phyloP scores from a whole-genome alignment of 1,140 invertebrate species.

The Cydia strobilella region DNA sequence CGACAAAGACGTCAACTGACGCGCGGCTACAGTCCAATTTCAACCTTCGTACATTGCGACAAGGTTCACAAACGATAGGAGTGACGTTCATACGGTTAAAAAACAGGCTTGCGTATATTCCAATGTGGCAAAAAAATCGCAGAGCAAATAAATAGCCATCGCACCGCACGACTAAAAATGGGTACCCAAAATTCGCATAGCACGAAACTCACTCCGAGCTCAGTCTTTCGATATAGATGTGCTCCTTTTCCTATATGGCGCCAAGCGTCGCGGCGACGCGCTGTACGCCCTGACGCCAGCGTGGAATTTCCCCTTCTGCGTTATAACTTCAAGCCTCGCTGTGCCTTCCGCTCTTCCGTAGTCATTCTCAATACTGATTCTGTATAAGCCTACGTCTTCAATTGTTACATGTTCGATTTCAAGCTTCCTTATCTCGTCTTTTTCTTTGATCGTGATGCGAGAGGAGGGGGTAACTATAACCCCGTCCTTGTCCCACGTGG shows the following conservation, averaged over 20 bases:
- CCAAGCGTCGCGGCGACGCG: constrained; percentile 55
- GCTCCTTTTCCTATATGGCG: constrained; percentile 51
- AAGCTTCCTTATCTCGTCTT: constrained; percentile 89
- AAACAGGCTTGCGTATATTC: neutral
- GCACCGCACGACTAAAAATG: constrained; percentile 42
- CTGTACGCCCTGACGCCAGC: constrained; percentile 60
- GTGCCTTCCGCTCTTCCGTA: constrained; percentile 89
- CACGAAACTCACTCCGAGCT: constrained; percentile 37
- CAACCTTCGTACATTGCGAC: too few relatives aligned
- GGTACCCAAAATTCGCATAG: constrained; percentile 59
- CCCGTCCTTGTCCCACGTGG: constrained; percentile 91
- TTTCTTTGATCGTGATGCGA: constrained; percentile 86
- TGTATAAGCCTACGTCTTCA: constrained; percentile 90
- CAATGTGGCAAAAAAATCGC: constrained; percentile 15
- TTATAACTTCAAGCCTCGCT: constrained; percentile 89
- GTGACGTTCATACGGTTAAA: neutral
- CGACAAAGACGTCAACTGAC: too few relatives aligned
- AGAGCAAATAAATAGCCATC: neutral
- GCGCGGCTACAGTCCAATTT: too few relatives aligned
- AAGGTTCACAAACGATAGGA: too few relatives aligned
- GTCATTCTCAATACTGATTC: constrained; percentile 90
- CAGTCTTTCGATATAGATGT: constrained; percentile 68
- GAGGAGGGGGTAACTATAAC: constrained; percentile 82
- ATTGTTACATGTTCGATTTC: constrained; percentile 88
- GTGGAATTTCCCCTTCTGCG: constrained; percentile 68